Evolutionary conservation across 2,888 invertebrate genomes (phyloP), one percentile per base, ranked within the genome.

Genomic region (Tortricodes alternella): DNA sequence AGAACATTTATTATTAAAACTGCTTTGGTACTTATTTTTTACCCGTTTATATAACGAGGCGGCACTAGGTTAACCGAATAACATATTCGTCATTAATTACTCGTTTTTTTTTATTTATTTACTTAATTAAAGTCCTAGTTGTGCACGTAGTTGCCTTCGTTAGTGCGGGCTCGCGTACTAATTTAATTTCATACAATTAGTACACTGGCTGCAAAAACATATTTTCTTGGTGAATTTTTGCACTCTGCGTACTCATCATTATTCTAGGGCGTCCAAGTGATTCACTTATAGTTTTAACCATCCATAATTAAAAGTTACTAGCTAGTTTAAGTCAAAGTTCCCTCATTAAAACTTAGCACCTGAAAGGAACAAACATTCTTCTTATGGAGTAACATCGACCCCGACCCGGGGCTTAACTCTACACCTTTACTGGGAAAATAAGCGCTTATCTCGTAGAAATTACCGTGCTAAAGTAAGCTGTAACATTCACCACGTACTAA

Each of bases 261-360:
- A 79, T 74, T 66, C 72, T 73, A 73, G 74, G 76, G 74, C 60
- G 66, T 65, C 74, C 71, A 74, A 73, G 73, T 70, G 73, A 68
- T 70, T 73, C 75, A 66, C 63, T 63, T 68, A 77, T 70, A 77
- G 78, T 62, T 63, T 63, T 77, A 78, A 76, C 78, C 68, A 73
- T 74, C 78, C 75, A 83, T 83, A 85, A 85, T 86, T 87, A 86
- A 85, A 85, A 86, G 83, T 87, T 83, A 67, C 68, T 70, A 77
- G 76, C 78, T 84, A 83, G 87, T 86, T 85, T 76, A 76, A 80
- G 79, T 80, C 76, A 73, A 81, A 83, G 81, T 84, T 85, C 72
- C 70, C 82, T 85, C 87, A 83, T 88, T 88, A 87, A 87, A 88
- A 88, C 78, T 88, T 86, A 72, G 66, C 79, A 81, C 80, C 81